phyloP scores from a whole-genome alignment of 1,140 invertebrate genomes.

The Adelges cooleyi region DNA sequence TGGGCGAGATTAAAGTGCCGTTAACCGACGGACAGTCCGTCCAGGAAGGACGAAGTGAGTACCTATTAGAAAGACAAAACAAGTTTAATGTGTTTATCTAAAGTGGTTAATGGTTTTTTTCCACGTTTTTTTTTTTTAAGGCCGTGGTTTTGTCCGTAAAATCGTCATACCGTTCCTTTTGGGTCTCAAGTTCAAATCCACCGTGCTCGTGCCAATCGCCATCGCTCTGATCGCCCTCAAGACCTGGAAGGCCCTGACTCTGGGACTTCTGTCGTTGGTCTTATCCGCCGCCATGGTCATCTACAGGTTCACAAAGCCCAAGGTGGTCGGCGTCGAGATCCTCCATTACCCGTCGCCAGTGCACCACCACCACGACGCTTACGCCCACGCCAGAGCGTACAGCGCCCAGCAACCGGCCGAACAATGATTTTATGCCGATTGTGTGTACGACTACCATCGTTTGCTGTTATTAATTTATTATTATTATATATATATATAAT shows the following conservation, averaged over 20 bases:
- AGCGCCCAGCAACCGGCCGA: neutral
- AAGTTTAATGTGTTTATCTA: neutral
- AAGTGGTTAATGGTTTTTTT: neutral
- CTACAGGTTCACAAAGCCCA: constrained; percentile 73
- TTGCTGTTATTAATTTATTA: too few relatives aligned
- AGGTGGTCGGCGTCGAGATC: constrained; percentile 66
- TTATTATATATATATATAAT: too few relatives aligned
- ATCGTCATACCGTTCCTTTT: constrained; percentile 70
- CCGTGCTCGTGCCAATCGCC: constrained; percentile 63
- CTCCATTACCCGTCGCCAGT: constrained; percentile 63
- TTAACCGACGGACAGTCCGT: constrained; percentile 45
- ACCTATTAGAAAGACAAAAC: neutral
- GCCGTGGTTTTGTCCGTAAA: constrained; percentile 68
- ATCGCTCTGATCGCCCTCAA: constrained; percentile 69
- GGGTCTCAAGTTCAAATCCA: constrained; percentile 72
- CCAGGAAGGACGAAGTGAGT: constrained; percentile 42
- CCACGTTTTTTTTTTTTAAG: constrained; percentile 39
- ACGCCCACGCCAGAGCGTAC: constrained; percentile 50
- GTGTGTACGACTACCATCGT: too few relatives aligned
- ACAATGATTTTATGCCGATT: neutral
- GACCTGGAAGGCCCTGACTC: constrained; percentile 74
- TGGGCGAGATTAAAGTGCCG: constrained; percentile 54
- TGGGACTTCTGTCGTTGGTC: constrained; percentile 66
- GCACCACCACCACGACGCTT: constrained; percentile 48
- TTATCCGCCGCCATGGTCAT: constrained; percentile 59